Evolutionary conservation across 2,113 vertebrate genomes (phyloP), one percentile per base, ranked within the genome.

Genomic region (Gasterosteus nipponicus): DNA sequence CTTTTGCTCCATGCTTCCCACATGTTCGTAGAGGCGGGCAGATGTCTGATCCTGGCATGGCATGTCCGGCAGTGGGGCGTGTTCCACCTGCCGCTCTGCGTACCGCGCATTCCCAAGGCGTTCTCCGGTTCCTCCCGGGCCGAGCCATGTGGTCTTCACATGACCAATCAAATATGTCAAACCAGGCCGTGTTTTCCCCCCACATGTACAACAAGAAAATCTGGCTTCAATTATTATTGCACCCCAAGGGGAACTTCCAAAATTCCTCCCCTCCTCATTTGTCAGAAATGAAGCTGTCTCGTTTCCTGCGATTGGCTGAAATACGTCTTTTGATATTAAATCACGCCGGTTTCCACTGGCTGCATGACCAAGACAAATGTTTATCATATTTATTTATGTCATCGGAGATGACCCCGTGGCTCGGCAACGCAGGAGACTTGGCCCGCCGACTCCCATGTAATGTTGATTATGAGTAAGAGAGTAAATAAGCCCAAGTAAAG

Each of bases 91-190:
- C 85, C 38, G 3, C 57, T 80, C 54, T n/a, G 0, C 73, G 59
- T 82, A 53, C 60, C 44, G 38, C 61, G 69, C 68, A 86, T 86
- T 87, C 85, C 78, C 77, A 81, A 82, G 76, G 74, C 78, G 19
- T 87, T 85, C 80, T 84, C 68, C 66, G 38, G 63, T 79, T 85
- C 80, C 71, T 87, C 67, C 26, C 80, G 70, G 74, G 78, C 84
- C 90, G 75, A 72, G 79, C 86, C 56, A 87, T 93, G 93, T 93
- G 91, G 91, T 93, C 91, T 91, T 91, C 87, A 91, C 86, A 89
- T 91, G 90, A 93, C 92, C 91, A 90, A 93, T 93, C 92, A 93
- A 93, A 92, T 78, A 91, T 90, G 92, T 92, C 91, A 90, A 89
- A 90, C 86, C 81, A 49, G 51, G 81, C 86, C 80, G 86, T 88